A percentile compares a stretch with the other conserved stretches of the same genome.
phyloP scores from a whole-genome alignment of 2,113 vertebrate genomes.

The Cavia porcellus region DNA sequence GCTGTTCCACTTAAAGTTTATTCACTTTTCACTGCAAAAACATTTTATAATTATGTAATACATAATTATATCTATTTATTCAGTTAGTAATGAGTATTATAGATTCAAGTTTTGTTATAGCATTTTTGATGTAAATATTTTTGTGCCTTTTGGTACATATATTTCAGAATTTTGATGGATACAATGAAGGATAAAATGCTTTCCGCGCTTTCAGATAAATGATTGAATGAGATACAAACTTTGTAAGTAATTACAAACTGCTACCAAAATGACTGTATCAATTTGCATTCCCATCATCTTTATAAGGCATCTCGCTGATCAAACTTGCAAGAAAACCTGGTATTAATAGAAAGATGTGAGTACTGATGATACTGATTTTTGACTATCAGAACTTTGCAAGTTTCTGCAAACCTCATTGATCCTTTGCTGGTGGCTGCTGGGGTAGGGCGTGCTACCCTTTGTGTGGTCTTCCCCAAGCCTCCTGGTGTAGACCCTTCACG shows the following conservation, averaged over 20 bases:
- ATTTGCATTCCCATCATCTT: not conserved
- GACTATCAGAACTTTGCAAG: not conserved
- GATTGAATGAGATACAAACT: not conserved
- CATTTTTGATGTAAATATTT: not conserved
- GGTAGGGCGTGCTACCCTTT: not conserved
- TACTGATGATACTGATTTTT: not conserved
- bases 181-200: not conserved
- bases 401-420: not conserved
- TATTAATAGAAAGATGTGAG: not conserved
- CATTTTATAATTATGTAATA: not conserved
- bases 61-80: not conserved
- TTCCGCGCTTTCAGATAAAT: not conserved
- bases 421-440: fast-evolving
- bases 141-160: not conserved
- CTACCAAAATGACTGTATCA: not conserved
- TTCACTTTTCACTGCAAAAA: not conserved
- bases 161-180: not conserved
- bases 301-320: not conserved
- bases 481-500: fast-evolving
- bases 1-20: not conserved
- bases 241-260: not conserved
- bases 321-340: not conserved
- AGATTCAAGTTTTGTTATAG: not conserved
- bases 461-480: fast-evolving
- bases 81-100: not conserved